Base-by-base conservation (phyloP, 2,888 invertebrate genomes). In the Cyaniris semiargus region DNA sequence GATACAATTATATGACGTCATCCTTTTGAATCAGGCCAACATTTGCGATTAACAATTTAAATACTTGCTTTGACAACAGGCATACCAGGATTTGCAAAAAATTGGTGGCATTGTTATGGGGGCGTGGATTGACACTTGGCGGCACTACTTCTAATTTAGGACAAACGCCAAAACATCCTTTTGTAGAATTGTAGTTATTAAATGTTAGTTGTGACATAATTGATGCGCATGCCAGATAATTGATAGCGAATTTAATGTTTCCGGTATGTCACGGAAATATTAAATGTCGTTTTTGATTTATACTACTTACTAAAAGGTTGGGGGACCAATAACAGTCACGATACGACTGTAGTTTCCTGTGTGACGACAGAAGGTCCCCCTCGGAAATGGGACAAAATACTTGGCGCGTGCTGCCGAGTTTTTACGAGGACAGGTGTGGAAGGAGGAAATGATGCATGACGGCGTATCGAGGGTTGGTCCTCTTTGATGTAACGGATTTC, bases 351-450 rank as follows among this genome's bases (percentile, higher is more conserved):
- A 74, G 53, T 74, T 74, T 74, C 74, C 74, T 53, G 44, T 72
- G 72, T 13, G 44, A 72, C 21, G 13, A 72, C 44, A 72, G 23
- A 72, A 72, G 13, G 44, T 6, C 27, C 27, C 27, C 66, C 27
- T 66, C 60, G 21, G 21, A 60, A 23, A 58, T 66, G 6, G 27
- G 15, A 31, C 27, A 31, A 31, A 66, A 18, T 66, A 31, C 27
- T 23, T 18, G 72, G 44, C 72, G 74, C 74, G 74, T 74, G 74
- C 74, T 53, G 44, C 15, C 21, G 23, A 48, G 74, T 48, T 74
- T 74, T 48, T 21, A 44, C 21, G 8, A 3, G 7, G 74, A 74
- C 74, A 74, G 74, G 48, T 74, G 74, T 27, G 44, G 6, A 5
- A 7, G 27, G 27, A 74, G 74, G 74, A 53, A 27, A 53, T 74